Conservation (phyloP, 2,888 invertebrate species). For the Yponomeuta plumbellus region DNA sequence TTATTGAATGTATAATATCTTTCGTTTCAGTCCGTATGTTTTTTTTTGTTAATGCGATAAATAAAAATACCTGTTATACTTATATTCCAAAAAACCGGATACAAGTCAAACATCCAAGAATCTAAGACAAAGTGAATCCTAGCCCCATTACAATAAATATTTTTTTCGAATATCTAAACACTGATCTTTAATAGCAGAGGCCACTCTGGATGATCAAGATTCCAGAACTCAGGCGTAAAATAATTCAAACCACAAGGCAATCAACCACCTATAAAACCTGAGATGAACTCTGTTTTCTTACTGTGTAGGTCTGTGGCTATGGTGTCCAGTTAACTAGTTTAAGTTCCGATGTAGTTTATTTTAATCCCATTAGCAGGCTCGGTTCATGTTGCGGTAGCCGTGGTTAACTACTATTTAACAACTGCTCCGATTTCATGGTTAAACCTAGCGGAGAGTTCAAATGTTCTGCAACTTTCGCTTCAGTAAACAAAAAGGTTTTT, state of each 20-base stretch:
- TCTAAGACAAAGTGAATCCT: background rate
- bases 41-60: no score
- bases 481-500: background rate
- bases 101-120: no score
- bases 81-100: no score
- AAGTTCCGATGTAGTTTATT: background rate
- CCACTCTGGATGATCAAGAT: constrained; percentile 27
- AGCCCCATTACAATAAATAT: background rate
- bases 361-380: constrained; percentile 5
- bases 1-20: no score
- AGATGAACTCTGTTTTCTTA: background rate
- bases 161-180: background rate
- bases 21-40: no score
- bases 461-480: background rate
- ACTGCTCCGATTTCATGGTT: constrained; percentile 8
- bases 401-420: constrained; percentile 7
- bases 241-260: constrained; percentile 1
- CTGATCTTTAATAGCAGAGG: background rate
- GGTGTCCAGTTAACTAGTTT: background rate
- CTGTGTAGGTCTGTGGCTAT: background rate
- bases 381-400: background rate
- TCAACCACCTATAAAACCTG: background rate
- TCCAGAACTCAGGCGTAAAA: background rate
- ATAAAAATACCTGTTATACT: no score
- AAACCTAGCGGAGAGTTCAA: constrained; percentile 5